Conservation (phyloP, 2,888 invertebrate species). For the Melikaiella ostensackeni region DNA sequence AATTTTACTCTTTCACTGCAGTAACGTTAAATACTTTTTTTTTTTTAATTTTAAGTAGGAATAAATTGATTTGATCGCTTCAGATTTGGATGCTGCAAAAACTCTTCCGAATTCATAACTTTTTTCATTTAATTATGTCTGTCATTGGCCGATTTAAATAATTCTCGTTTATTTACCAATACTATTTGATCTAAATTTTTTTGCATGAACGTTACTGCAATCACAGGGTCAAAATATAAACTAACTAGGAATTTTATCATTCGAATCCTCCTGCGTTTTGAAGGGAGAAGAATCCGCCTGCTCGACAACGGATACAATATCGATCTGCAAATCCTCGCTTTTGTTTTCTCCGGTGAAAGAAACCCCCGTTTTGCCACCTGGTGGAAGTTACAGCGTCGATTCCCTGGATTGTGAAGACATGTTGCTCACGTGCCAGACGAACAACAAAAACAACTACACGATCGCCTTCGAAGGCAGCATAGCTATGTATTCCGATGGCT, state of each 20-base stretch:
- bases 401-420: conserved; percentile 95
- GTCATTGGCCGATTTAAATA: background rate
- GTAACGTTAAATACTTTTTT: background rate
- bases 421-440: conserved; percentile 92
- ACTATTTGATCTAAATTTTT: background rate
- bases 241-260: background rate
- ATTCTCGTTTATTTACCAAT: too few relatives aligned
- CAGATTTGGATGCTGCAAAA: background rate
- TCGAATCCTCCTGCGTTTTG: conserved; percentile 26
- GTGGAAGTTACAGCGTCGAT: conserved; percentile 91
- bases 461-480: conserved; percentile 95
- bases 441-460: conserved; percentile 95
- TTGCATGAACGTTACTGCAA: background rate
- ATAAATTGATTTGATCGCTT: background rate
- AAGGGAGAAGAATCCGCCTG: conserved; percentile 87
- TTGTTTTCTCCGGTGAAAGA: conserved; percentile 95
- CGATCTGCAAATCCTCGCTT: conserved; percentile 94
- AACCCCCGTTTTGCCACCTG: conserved; percentile 83
- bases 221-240: background rate
- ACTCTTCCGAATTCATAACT: background rate
- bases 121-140: background rate
- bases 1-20: background rate
- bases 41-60: background rate
- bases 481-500: conserved; percentile 88
- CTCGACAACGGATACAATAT: conserved; percentile 87